Evolutionary conservation across 2,113 vertebrate genomes (phyloP).

Genomic region (Amphiprion ocellaris): DNA sequence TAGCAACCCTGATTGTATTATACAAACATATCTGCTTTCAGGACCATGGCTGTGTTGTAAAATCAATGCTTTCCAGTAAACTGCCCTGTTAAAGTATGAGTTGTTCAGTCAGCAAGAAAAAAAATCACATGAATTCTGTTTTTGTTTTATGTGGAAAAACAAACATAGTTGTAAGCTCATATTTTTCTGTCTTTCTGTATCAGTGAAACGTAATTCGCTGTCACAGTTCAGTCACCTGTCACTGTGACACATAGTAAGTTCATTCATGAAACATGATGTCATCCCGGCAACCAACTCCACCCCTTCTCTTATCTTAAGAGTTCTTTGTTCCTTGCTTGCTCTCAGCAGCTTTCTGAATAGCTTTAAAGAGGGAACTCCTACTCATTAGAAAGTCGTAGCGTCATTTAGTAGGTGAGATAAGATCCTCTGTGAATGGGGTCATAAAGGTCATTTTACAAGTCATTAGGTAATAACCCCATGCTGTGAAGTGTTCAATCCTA

Average conservation of each 20-base stretch:
- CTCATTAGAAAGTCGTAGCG: background rate
- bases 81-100: no score
- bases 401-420: background rate
- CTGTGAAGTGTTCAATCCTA: background rate
- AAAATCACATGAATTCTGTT: no score
- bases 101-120: no score
- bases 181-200: background rate
- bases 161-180: no score
- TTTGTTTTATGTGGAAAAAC: no score
- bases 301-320: slow-evolving; percentile 7
- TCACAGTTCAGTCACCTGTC: background rate
- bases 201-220: background rate
- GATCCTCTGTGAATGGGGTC: background rate
- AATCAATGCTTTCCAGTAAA: no score
- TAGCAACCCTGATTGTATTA: background rate
- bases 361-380: background rate
- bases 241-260: slow-evolving; percentile 15
- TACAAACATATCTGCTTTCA: background rate
- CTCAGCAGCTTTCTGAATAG: background rate
- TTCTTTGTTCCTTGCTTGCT: slow-evolving; percentile 24
- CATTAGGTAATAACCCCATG: background rate
- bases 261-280: slow-evolving; percentile 38
- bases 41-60: background rate
- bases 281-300: slow-evolving; percentile 8
- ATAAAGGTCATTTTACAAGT: background rate